Conservation (phyloP, 2,888 invertebrate genomes). For the Zele albiditarsus region DNA sequence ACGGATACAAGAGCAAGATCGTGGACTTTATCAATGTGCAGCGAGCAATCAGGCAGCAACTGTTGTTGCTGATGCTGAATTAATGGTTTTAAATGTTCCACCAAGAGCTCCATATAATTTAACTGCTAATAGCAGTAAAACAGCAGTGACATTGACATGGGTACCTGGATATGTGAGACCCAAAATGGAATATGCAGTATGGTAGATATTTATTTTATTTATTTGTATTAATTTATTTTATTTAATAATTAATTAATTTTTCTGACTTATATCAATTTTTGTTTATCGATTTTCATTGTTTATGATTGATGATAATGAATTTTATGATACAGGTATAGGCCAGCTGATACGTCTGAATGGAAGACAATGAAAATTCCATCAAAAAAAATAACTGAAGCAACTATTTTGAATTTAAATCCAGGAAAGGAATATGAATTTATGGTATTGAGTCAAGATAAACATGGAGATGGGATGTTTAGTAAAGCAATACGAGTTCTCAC, state of each 20-base stretch:
- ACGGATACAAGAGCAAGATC: constrained; percentile 87
- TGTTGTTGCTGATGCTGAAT: constrained; percentile 85
- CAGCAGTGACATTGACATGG: constrained; percentile 87
- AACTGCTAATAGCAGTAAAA: constrained; percentile 82
- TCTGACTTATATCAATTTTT: not conserved
- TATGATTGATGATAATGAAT: not conserved
- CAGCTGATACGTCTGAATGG: constrained; percentile 86
- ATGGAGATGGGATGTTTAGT: constrained; percentile 93
- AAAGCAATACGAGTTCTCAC: constrained; percentile 86
- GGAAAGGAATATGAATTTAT: constrained; percentile 91
- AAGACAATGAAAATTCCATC: constrained; percentile 85
- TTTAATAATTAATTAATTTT: not conserved
- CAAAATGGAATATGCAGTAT: constrained; percentile 87
- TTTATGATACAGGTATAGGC: constrained; percentile 77
- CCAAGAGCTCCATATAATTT: constrained; percentile 94
- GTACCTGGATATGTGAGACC: constrained; percentile 85
- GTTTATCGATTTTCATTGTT: constrained; percentile 13
- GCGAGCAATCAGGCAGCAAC: constrained; percentile 92
- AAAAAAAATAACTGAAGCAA: constrained; percentile 83
- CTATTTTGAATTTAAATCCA: constrained; percentile 84
- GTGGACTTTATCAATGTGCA: constrained; percentile 88
- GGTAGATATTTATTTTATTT: constrained; percentile 73
- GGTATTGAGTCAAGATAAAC: constrained; percentile 89
- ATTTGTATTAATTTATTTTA: not conserved
- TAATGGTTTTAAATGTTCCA: constrained; percentile 88